These are phyloP conservation scores for Drosophila subpulchrella DNA, from an alignment of 1,140 invertebrate genomes.

Conservation along the genomic window DNA sequence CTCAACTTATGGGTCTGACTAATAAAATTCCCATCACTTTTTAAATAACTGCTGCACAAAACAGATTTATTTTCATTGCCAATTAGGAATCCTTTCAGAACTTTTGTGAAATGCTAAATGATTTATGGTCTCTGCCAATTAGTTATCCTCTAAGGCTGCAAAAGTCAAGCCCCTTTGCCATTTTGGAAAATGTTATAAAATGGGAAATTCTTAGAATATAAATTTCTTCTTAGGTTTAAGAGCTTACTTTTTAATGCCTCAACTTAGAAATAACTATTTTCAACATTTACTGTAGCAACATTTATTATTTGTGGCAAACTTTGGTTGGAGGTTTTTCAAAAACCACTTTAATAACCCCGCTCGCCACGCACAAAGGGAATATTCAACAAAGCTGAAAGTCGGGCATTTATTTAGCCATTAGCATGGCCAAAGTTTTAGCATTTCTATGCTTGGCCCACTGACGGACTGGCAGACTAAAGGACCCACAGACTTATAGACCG, in stretches of 20 bases:
- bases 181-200: not conserved
- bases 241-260: not conserved
- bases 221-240: not conserved
- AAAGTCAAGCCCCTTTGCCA: not conserved
- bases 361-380: conserved; percentile 19
- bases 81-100: conserved; percentile 20
- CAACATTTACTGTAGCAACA: not conserved
- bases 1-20: not conserved
- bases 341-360: conserved; percentile 16
- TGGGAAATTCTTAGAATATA: not conserved
- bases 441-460: conserved; percentile 39
- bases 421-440: conserved; percentile 48
- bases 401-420: conserved; percentile 37
- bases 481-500: conserved; percentile 10
- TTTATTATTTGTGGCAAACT: conserved; percentile 16
- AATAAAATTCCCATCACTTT: not conserved
- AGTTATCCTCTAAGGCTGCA: not conserved
- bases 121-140: conserved; percentile 8
- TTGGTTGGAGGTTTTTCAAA: conserved; percentile 5
- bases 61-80: conserved; percentile 35
- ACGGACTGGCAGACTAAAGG: conserved; percentile 2
- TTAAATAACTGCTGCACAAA: not conserved
- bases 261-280: not conserved
- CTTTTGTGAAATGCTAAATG: conserved; percentile 12
- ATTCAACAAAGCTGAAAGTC: conserved; percentile 37